Evolutionary conservation across 1,140 invertebrate species (phyloP), one percentile per base, ranked within the genome.

Genomic region (Globodera ellingtonae): DNA sequence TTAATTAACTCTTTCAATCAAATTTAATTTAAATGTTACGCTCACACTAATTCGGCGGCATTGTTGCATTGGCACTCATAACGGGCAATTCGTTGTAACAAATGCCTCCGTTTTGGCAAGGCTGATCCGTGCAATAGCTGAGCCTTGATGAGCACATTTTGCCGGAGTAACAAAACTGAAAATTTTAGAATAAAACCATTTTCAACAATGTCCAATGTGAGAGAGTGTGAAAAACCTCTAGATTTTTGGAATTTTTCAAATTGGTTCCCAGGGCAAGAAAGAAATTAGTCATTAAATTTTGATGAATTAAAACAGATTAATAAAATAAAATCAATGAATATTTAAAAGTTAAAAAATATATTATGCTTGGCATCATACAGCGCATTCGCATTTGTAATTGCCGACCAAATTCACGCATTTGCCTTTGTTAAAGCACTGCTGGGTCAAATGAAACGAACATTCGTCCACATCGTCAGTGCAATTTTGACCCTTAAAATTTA

Each of bases 321-420:
- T 35, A 35, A 35, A 35, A 35, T 35, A 35, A 35, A 35, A 35
- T 0, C 35, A 35, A 35, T 35, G 35, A 35, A 35, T 35, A 35
- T 35, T 35, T 35, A 35, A 35, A 35, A 35, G n/a, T 35, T 35
- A 35, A 35, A 35, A 35, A 35, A 35, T 35, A 35, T 35, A 35
- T 35, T 35, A 35, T 35, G 35, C 35, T 35, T 35, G 35, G 35
- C 35, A 35, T 35, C 35, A 35, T 35, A 76, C 35, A 50, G 85
- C 87, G 73, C 86, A 87, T 48, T 81, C 80, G 75, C 86, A 87
- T 44, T 71, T 65, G 69, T 72, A 87, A n/a, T 86, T 86, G 3
- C 95, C 94, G 78, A 95, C 94, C n/a, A 93, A 94, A 89, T 98
- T 96, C 80, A 96, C 89, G 87, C 97, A 98, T 0, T 95, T 96